A percentile compares a stretch with the other conserved stretches of the same genome.
Evolutionary conservation across 2,888 invertebrate genomes (phyloP).

Genomic region (Horisme vitalbata): DNA sequence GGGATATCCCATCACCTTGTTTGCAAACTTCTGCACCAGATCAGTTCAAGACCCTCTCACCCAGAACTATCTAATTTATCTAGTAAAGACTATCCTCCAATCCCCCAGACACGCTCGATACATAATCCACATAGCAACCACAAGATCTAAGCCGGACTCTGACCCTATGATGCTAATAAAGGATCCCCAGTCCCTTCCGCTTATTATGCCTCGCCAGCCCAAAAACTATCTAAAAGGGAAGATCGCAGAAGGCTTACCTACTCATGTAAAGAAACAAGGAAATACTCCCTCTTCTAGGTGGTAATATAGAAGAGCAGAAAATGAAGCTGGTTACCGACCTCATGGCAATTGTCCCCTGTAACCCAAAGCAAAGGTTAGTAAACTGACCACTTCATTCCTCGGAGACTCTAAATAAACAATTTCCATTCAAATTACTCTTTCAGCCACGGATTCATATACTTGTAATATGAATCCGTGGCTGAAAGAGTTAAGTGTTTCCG

Average conservation of each 20-base stretch:
- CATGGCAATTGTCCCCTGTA: not conserved
- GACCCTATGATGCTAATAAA: not conserved
- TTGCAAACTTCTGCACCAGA: no score
- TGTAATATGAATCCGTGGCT: no score
- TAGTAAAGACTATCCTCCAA: not conserved
- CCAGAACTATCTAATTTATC: no score
- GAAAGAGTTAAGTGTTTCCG: no score
- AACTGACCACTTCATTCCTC: no score
- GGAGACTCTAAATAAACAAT: no score
- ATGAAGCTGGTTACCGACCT: not conserved
- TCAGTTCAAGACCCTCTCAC: no score
- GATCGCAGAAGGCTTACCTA: not conserved
- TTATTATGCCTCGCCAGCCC: not conserved
- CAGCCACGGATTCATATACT: no score
- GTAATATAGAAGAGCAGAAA: not conserved
- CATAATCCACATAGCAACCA: not conserved
- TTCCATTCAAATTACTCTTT: no score
- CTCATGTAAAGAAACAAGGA: not conserved
- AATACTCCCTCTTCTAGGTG: not conserved
- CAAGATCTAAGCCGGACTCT: not conserved
- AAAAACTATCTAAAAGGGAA: not conserved
- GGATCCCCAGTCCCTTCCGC: not conserved
- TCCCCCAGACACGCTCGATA: not conserved
- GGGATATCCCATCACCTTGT: no score
- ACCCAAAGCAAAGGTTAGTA: no score